phyloP scores from a whole-genome alignment of 2,888 invertebrate species.

The Parapristionchus giblindavisi region DNA sequence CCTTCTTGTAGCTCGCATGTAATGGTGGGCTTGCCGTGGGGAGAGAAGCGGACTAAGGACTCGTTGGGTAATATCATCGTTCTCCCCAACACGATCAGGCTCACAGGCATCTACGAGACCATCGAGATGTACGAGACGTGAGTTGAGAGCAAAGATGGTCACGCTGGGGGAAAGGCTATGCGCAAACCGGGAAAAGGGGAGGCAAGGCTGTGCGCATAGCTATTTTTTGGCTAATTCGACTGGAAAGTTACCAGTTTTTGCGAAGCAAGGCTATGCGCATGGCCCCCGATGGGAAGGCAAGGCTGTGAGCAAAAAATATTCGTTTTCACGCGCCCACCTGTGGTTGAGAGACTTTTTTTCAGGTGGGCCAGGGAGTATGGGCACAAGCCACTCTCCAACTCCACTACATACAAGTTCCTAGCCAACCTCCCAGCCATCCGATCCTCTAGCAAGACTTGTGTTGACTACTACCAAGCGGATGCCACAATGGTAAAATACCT shows the following conservation, averaged over 20 bases:
- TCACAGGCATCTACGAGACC: neutral
- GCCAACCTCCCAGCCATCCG: neutral
- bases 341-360: neutral
- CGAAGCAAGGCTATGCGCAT: too few relatives aligned
- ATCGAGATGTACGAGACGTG: constrained; percentile 3
- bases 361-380: neutral
- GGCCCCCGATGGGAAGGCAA: too few relatives aligned
- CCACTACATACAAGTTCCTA: neutral
- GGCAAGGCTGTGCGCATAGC: too few relatives aligned
- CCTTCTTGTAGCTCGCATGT: neutral
- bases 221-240: too few relatives aligned
- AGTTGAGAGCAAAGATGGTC: too few relatives aligned
- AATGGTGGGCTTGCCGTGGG: neutral
- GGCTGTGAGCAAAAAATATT: too few relatives aligned
- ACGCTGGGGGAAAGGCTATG: too few relatives aligned
- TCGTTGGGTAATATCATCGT: neutral
- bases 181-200: too few relatives aligned
- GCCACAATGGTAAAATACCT: neutral
- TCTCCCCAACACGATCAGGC: constrained; percentile 2
- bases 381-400: neutral
- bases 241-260: too few relatives aligned
- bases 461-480: neutral
- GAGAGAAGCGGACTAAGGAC: neutral
- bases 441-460: neutral
- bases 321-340: too few relatives aligned